phyloP scores from a whole-genome alignment of 2,797 vertebrate genomes.

The Eupleurogrammus muticus region DNA sequence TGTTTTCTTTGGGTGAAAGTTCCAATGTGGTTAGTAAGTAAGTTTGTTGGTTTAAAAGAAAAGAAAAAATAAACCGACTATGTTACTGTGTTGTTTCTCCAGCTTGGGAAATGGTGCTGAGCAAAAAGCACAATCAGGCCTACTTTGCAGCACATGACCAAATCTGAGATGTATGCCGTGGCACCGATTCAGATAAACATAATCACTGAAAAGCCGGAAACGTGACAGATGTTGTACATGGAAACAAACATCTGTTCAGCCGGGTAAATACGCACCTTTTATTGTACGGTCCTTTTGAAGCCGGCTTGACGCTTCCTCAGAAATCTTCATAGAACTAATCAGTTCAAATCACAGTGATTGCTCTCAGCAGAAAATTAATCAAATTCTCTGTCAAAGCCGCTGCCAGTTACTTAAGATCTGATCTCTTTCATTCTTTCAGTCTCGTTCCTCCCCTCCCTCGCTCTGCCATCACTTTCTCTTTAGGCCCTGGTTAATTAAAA shows the following conservation, averaged over 20 bases:
- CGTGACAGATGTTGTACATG: conserved; percentile 45
- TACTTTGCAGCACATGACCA: conserved; percentile 17
- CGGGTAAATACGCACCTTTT: conserved; percentile 56
- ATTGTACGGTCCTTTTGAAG: conserved; percentile 55
- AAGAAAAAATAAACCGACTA: too few species aligned
- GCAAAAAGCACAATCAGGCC: conserved; percentile 6
- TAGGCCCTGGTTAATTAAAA: conserved; percentile 83
- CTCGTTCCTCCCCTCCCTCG: conserved; percentile 56
- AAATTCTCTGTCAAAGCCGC: conserved; percentile 82
- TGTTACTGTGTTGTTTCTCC: background rate
- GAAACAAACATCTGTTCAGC: conserved; percentile 48
- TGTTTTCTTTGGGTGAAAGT: too few species aligned
- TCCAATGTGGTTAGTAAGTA: too few species aligned
- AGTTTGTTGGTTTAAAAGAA: background rate
- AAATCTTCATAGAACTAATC: conserved; percentile 78
- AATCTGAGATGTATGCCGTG: conserved; percentile 4
- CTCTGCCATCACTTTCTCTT: conserved; percentile 59
- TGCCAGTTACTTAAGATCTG: conserved; percentile 84
- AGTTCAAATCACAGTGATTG: conserved; percentile 84
- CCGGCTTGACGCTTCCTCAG: conserved; percentile 63
- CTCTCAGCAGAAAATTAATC: conserved; percentile 82
- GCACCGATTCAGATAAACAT: conserved; percentile 16
- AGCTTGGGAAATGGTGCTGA: background rate
- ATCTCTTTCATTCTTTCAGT: conserved; percentile 76
- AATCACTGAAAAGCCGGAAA: conserved; percentile 34